Percentiles rank a stretch among this genome's conserved stretches.
Conservation (phyloP, 1,140 invertebrate species). For the Polypedilum vanderplanki region DNA sequence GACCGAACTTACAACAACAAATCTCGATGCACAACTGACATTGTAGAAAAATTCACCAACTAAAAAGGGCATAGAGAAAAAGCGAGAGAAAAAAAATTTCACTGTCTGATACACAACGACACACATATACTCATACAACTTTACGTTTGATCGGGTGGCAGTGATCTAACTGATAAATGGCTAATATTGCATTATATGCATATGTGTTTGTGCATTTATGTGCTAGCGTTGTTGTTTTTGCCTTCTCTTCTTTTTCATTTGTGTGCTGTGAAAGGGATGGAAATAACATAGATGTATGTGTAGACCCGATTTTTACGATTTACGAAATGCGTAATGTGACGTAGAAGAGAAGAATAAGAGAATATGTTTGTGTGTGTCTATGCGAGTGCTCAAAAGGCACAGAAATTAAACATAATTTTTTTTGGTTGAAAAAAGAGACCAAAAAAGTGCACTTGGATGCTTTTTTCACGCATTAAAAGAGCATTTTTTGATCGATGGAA, state of each 20-base stretch:
- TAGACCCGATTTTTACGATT: neutral
- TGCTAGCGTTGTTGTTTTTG: neutral
- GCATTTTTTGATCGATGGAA: neutral
- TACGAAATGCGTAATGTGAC: constrained; percentile 22
- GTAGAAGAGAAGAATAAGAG: too few species aligned
- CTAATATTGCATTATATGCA: constrained; percentile 26
- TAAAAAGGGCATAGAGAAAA: neutral
- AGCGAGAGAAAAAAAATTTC: neutral
- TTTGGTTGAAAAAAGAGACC: neutral
- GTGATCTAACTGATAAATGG: constrained; percentile 16
- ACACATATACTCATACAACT: neutral
- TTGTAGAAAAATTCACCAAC: constrained; percentile 24
- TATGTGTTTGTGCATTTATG: constrained; percentile 24
- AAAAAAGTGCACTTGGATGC: constrained; percentile 26
- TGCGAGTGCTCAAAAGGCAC: neutral
- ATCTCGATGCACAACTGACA: constrained; percentile 22
- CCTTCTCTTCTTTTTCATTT: neutral
- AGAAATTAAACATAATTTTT: neutral
- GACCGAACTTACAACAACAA: constrained; percentile 23
- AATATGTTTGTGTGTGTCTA: neutral
- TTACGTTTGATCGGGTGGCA: neutral
- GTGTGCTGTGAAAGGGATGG: constrained; percentile 23
- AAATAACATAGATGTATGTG: neutral
- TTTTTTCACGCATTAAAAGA: constrained; percentile 10
- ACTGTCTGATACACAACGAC: neutral